Evolutionary conservation across 2,797 vertebrate species (phyloP).

Genomic region (Hephaestus fuliginosus): DNA sequence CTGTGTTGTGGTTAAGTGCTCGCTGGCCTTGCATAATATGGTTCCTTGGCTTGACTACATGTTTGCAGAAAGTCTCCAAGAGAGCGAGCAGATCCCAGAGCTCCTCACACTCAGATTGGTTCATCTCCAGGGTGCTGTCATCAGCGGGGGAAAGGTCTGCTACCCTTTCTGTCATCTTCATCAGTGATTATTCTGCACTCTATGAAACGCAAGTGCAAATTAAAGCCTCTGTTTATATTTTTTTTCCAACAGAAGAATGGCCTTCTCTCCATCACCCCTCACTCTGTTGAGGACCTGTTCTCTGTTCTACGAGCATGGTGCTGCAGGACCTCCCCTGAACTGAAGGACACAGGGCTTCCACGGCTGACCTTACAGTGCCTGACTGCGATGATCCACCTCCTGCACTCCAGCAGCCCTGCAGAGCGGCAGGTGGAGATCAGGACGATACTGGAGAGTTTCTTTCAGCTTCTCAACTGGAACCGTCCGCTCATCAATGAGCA

Average conservation of each 20-base stretch:
- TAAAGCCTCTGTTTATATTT: background rate
- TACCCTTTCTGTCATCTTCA: conserved; percentile 4
- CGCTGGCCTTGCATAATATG: conserved; percentile 2
- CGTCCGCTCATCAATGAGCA: conserved; percentile 74
- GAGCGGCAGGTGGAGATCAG: conserved; percentile 90
- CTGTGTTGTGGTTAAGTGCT: background rate
- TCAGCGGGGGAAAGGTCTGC: conserved; percentile 92
- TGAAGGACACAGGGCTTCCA: conserved; percentile 75
- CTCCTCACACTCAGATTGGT: conserved; percentile 87
- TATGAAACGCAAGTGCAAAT: conserved; percentile 14
- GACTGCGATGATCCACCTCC: conserved; percentile 90
- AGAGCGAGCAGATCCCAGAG: conserved; percentile 86
- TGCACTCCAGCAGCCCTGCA: conserved; percentile 89
- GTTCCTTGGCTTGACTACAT: conserved; percentile 26
- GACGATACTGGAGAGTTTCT: conserved; percentile 91
- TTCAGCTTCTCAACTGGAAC: conserved; percentile 93
- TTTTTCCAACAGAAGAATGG: conserved; percentile 88
- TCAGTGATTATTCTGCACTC: background rate
- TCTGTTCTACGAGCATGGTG: conserved; percentile 87
- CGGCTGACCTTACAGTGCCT: conserved; percentile 84
- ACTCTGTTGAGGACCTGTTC: conserved; percentile 90
- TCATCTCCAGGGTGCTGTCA: conserved; percentile 92
- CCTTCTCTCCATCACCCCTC: conserved; percentile 86
- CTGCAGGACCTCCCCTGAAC: conserved; percentile 45
- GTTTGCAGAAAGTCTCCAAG: conserved; percentile 87